These are phyloP conservation scores for Chloebia gouldiae DNA, from an alignment of 2,113 vertebrate genomes.

Conservation along the genomic window DNA sequence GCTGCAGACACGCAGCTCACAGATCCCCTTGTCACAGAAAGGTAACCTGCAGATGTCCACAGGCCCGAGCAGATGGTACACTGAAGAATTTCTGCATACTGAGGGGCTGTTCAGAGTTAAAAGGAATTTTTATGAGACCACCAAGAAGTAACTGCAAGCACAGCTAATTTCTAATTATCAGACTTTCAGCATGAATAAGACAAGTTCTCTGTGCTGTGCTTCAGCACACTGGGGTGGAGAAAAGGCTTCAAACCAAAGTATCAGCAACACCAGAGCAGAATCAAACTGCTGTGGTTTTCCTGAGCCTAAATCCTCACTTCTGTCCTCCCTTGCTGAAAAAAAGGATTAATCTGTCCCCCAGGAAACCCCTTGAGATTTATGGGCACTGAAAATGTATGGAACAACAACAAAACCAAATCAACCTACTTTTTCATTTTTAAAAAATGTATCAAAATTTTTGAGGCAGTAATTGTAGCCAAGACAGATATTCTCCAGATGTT, in stretches of 20 bases:
- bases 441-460: not conserved
- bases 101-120: constrained; percentile 18
- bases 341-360: not conserved
- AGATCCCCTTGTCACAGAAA: not conserved
- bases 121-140: constrained; percentile 52
- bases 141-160: constrained; percentile 30
- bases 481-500: not conserved
- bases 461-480: not conserved
- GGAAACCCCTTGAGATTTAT: not conserved
- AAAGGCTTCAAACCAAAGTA: not conserved
- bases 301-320: rapidly evolving
- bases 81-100: constrained; percentile 11
- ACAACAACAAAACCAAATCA: not conserved
- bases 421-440: not conserved
- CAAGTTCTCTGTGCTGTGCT: not conserved
- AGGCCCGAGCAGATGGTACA: constrained; percentile 56
- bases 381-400: not conserved
- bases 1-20: not conserved
- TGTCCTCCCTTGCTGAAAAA: not conserved
- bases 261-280: not conserved
- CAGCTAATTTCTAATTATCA: constrained; percentile 53
- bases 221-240: not conserved
- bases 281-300: not conserved
- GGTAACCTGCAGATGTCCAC: constrained; percentile 33
- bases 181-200: not conserved